These are phyloP conservation scores for Nomia melanderi DNA, from an alignment of 1,140 invertebrate species.

Conservation along the genomic window DNA sequence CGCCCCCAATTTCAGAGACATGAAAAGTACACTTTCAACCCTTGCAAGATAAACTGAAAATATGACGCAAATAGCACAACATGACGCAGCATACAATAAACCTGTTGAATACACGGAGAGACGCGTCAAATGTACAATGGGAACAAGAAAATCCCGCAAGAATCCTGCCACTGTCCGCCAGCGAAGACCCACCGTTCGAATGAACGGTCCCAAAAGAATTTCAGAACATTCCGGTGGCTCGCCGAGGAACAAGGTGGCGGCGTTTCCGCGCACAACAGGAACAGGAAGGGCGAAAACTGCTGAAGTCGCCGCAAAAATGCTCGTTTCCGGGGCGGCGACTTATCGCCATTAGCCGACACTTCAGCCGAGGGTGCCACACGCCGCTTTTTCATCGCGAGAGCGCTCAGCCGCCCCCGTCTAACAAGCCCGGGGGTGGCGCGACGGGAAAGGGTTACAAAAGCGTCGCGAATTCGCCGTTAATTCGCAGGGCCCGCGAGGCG, in stretches of 20 bases:
- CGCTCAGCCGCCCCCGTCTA: not conserved
- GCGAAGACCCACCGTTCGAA: too few relatives aligned
- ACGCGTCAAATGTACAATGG: too few relatives aligned
- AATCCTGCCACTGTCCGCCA: too few relatives aligned
- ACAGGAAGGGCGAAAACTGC: constrained; percentile 47
- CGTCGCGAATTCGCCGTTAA: constrained; percentile 46
- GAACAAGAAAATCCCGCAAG: too few relatives aligned
- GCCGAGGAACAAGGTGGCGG: not conserved
- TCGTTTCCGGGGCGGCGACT: constrained; percentile 61
- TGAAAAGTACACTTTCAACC: too few relatives aligned
- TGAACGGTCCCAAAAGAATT: too few relatives aligned
- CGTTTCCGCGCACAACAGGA: constrained; percentile 35
- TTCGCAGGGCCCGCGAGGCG: constrained; percentile 3
- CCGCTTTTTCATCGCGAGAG: constrained; percentile 50
- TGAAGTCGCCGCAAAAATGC: constrained; percentile 61
- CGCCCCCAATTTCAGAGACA: too few relatives aligned
- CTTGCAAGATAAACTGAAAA: too few relatives aligned
- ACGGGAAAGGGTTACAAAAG: constrained; percentile 39
- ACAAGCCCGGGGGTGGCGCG: not conserved
- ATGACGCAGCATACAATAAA: too few relatives aligned
- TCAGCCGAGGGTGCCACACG: constrained; percentile 35
- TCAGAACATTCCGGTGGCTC: not conserved
- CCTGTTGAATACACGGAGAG: too few relatives aligned
- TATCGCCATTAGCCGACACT: constrained; percentile 66
- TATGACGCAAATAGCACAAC: too few relatives aligned